Base-by-base conservation (phyloP, 2,888 invertebrate species). In the Cheilosia variabilis region DNA sequence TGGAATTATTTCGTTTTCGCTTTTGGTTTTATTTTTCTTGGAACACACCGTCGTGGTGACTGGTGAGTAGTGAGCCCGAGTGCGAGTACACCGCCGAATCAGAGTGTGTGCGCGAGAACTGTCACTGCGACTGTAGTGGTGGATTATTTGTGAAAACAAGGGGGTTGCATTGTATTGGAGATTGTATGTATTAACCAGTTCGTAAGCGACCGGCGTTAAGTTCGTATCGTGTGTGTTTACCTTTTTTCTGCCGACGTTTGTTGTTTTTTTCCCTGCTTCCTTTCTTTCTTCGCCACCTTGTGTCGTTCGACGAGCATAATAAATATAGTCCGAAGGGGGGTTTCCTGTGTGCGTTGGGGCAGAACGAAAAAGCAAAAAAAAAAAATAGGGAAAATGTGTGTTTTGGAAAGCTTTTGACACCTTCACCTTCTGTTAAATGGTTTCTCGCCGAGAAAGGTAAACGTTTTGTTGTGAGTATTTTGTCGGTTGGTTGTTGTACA, bases 151-250 rank as follows among this genome's bases (percentile, higher is more conserved):
- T 87, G 81, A 83, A 87, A 87, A 87, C 86, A 88, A 88, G 89
- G 89, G 90, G 90, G 90, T 90, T 90, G 90, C 89, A 88, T 89
- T 88, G 89, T 87, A 87, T 89, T 88, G 88, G 88, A 89, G 88
- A 89, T 89, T 91, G 88, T 91, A 90, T 91, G 91, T 91, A 90
- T 90, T 90, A 91, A 91, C 91, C 92, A 92, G 92, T 92, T 91
- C 90, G 90, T 89, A 91, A 91, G 90, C 92, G 92, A 92, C 92
- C 92, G 92, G 92, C 92, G 92, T 91, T 91, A 90, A 91, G 92
- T 92, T 91, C 91, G 90, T 92, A 90, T 92, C 92, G 91, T 90
- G 88, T 88, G 88, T 88, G 88, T 87, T 65, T 88, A 80, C 71
- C 72, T 87, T 87, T 87, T 88, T 87, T 88, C 69, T 82, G 69